A percentile compares a stretch with the other conserved stretches of the same genome.
Evolutionary conservation across 2,888 invertebrate species (phyloP).

Genomic region (Ferrisia virgata): DNA sequence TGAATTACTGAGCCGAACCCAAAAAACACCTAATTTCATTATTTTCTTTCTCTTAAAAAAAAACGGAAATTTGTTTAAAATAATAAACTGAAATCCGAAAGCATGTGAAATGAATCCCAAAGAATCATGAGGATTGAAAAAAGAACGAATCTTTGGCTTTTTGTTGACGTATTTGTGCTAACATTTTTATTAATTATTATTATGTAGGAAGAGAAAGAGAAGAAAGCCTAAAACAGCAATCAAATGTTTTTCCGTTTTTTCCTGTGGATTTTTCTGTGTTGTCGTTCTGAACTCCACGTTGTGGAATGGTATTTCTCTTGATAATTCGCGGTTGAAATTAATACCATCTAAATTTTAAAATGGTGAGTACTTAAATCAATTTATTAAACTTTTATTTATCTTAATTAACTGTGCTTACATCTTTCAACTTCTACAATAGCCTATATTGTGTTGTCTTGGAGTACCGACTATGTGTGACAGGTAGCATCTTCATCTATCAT

Average conservation of each 20-base stretch:
- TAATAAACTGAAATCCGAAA: too few species aligned
- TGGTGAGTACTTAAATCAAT: background rate
- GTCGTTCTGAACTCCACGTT: background rate
- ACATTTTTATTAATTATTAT: too few species aligned
- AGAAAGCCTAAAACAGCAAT: background rate
- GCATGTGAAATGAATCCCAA: too few species aligned
- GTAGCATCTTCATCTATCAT: background rate
- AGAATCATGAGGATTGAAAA: too few species aligned
- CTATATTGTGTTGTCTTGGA: background rate
- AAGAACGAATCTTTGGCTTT: too few species aligned
- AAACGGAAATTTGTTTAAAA: too few species aligned
- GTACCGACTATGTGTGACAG: background rate
- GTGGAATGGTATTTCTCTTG: constrained; percentile 10
- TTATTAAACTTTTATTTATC: background rate
- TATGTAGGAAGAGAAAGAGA: too few species aligned
- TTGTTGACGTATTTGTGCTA: too few species aligned
- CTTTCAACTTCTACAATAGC: background rate
- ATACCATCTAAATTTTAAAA: background rate
- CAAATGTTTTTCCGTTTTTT: background rate
- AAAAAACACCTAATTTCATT: too few species aligned
- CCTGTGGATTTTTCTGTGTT: background rate
- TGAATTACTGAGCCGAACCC: too few species aligned
- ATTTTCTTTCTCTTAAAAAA: too few species aligned
- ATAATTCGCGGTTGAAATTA: background rate
- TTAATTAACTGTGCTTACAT: background rate